phyloP scores from a whole-genome alignment of 2,888 invertebrate species.

The Synergus itoensis region DNA sequence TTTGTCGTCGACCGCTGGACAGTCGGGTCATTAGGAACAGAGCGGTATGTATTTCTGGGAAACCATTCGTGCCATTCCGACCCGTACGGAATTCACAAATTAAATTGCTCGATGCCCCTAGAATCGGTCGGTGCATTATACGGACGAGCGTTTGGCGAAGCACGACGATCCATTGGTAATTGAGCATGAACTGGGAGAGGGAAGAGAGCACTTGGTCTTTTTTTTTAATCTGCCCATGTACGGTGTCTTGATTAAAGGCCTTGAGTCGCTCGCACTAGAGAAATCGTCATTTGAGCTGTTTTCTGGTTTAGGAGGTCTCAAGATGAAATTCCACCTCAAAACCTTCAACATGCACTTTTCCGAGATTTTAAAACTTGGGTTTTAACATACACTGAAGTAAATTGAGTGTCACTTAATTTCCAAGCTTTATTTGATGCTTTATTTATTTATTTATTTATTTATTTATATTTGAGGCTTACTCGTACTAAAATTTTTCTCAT shows the following conservation, averaged over 20 bases:
- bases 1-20: slow-evolving; percentile 58
- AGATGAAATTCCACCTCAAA: not conserved
- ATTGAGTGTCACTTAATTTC: not conserved
- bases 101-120: slow-evolving; percentile 65
- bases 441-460: too few relatives aligned
- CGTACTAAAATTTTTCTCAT: too few relatives aligned
- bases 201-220: slow-evolving; percentile 14
- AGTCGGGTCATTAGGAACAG: slow-evolving; percentile 59
- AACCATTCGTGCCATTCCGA: slow-evolving; percentile 60
- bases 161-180: slow-evolving; percentile 48
- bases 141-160: slow-evolving; percentile 54
- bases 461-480: too few relatives aligned
- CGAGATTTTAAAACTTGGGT: not conserved
- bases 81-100: slow-evolving; percentile 67
- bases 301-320: slow-evolving; percentile 16
- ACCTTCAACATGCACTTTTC: not conserved
- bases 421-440: not conserved
- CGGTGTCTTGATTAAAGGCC: slow-evolving; percentile 33
- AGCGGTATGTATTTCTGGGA: slow-evolving; percentile 60
- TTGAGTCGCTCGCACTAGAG: slow-evolving; percentile 3
- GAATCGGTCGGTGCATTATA: slow-evolving; percentile 60
- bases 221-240: slow-evolving; percentile 25
- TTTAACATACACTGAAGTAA: not conserved
- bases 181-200: slow-evolving; percentile 26
- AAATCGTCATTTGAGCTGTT: slow-evolving; percentile 27